A percentile compares a stretch with the other conserved stretches of the same genome.
Evolutionary conservation across 2,113 vertebrate species (phyloP).

Genomic region (Gambusia affinis): DNA sequence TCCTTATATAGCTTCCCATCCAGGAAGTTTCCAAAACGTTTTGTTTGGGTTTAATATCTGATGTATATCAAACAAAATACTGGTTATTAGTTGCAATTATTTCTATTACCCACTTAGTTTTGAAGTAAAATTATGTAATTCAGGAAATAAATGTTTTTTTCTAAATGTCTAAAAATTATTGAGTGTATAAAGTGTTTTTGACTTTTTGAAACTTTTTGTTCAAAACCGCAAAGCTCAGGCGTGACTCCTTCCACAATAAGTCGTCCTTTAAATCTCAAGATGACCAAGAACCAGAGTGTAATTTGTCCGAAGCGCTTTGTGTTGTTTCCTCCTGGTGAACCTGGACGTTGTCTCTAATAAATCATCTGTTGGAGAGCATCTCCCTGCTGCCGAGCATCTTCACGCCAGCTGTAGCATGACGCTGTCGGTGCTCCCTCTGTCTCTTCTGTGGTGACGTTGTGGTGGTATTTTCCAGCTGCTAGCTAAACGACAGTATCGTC

Average conservation of each 20-base stretch:
- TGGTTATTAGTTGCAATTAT: too few relatives aligned
- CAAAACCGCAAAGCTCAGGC: not conserved
- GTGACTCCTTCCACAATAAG: not conserved
- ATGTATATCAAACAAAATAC: too few relatives aligned
- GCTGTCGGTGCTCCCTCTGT: conserved; percentile 50
- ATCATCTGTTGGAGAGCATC: conserved; percentile 58
- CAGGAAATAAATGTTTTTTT: too few relatives aligned
- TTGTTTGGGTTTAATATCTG: too few relatives aligned
- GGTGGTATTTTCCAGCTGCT: conserved; percentile 62
- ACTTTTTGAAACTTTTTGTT: not conserved
- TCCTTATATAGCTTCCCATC: too few relatives aligned
- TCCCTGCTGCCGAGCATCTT: conserved; percentile 66
- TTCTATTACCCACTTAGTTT: too few relatives aligned
- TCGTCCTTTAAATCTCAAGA: not conserved
- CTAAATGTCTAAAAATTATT: not conserved
- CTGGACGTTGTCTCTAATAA: conserved; percentile 24
- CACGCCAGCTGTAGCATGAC: conserved; percentile 62
- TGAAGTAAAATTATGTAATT: too few relatives aligned
- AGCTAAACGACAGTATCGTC: conserved; percentile 27
- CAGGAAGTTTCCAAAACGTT: too few relatives aligned
- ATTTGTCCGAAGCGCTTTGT: not conserved
- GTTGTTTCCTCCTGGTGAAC: conserved; percentile 5
- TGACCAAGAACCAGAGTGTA: not conserved
- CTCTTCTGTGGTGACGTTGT: conserved; percentile 70
- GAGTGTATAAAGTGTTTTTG: not conserved